phyloP scores from a whole-genome alignment of 2,113 vertebrate genomes.

The Collichthys lucidus region DNA sequence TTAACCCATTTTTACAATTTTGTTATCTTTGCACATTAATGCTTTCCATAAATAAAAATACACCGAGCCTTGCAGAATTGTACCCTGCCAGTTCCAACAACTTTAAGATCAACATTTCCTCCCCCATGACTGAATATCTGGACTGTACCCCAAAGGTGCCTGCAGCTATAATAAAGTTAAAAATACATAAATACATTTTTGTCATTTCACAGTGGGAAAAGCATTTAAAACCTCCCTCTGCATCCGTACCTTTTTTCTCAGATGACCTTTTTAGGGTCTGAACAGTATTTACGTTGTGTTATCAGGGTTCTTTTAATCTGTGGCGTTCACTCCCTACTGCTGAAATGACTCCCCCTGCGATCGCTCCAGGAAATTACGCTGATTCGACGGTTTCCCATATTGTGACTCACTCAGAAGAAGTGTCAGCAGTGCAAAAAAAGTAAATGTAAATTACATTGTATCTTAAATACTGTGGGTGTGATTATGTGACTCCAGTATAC shows the following conservation, averaged over 20 bases:
- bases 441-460: slow-evolving; percentile 25
- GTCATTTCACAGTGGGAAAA: slow-evolving; percentile 7
- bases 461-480: slow-evolving; percentile 24
- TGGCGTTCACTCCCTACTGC: neutral
- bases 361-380: slow-evolving; percentile 27
- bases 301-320: slow-evolving; percentile 39
- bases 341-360: slow-evolving; percentile 17
- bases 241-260: neutral
- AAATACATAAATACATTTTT: neutral
- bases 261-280: neutral
- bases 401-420: slow-evolving; percentile 26
- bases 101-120: slow-evolving; percentile 22
- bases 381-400: slow-evolving; percentile 20
- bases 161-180: slow-evolving; percentile 7
- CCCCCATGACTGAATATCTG: neutral
- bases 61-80: neutral
- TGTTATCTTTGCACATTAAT: neutral
- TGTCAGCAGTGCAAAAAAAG: slow-evolving; percentile 7
- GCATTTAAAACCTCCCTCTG: slow-evolving; percentile 12
- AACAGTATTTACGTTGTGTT: slow-evolving; percentile 29
- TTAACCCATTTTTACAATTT: neutral
- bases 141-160: neutral
- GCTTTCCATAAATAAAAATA: slow-evolving; percentile 5
- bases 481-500: slow-evolving; percentile 18
- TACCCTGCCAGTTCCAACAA: neutral